phyloP scores from a whole-genome alignment of 2,888 invertebrate genomes.

The Meta bourneti region DNA sequence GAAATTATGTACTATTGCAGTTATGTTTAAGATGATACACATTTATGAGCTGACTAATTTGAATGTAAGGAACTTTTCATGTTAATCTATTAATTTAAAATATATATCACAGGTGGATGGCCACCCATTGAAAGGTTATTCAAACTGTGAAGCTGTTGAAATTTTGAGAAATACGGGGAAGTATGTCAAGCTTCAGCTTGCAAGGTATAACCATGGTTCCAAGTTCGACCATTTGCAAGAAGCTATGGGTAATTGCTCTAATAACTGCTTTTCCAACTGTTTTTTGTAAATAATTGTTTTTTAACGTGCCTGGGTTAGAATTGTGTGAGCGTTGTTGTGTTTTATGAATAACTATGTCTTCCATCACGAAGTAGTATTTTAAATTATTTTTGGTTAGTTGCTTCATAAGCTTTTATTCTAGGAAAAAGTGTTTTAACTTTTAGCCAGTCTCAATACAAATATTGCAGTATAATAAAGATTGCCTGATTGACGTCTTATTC shows the following conservation, averaged over 20 bases:
- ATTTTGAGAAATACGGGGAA: slow-evolving; percentile 96
- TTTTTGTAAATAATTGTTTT: background rate
- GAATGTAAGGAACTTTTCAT: background rate
- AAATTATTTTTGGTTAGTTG: background rate
- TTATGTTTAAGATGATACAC: too few species aligned
- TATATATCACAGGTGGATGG: slow-evolving; percentile 86
- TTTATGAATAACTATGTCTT: background rate
- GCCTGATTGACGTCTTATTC: too few species aligned
- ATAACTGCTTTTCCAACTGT: background rate
- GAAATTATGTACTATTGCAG: too few species aligned
- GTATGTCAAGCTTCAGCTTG: slow-evolving; percentile 92
- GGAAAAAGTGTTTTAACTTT: too few species aligned
- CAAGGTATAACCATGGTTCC: slow-evolving; percentile 93
- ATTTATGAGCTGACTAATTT: too few species aligned
- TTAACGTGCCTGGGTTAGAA: background rate
- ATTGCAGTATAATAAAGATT: too few species aligned
- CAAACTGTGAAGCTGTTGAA: slow-evolving; percentile 98
- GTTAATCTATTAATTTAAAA: background rate
- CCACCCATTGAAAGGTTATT: slow-evolving; percentile 94
- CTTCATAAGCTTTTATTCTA: too few species aligned
- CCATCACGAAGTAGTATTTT: too few species aligned
- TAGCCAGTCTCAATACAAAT: too few species aligned
- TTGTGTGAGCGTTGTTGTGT: background rate
- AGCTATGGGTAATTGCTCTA: slow-evolving; percentile 73
- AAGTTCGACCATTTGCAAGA: slow-evolving; percentile 88